Conservation (phyloP, 2,113 vertebrate species). For the Dryoscopus gambensis region DNA sequence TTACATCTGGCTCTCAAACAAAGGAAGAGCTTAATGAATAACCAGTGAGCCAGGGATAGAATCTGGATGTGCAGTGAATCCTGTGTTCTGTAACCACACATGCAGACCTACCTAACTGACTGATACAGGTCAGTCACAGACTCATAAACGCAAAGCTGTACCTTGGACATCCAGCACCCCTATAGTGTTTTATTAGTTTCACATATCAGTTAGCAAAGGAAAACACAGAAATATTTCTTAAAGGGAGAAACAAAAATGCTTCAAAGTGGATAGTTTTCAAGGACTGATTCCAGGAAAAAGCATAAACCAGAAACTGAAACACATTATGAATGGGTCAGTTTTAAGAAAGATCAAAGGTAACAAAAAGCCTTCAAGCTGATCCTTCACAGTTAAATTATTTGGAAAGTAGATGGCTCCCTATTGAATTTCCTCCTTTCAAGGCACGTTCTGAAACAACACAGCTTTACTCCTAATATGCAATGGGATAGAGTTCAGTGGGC, state of each 20-base stretch:
- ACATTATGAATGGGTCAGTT: not conserved
- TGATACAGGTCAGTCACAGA: not conserved
- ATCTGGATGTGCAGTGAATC: not conserved
- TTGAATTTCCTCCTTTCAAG: not conserved
- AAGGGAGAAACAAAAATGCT: not conserved
- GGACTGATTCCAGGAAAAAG: not conserved
- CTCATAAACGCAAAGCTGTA: not conserved
- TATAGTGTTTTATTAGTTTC: not conserved
- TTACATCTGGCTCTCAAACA: not conserved
- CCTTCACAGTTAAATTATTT: not conserved
- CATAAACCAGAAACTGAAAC: not conserved
- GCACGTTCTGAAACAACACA: not conserved
- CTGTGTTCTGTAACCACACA: not conserved
- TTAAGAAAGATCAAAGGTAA: slow-evolving; percentile 11
- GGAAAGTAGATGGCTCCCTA: not conserved
- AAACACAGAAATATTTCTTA: not conserved
- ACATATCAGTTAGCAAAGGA: not conserved
- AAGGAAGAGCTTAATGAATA: not conserved
- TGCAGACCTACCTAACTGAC: not conserved
- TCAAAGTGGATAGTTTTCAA: not conserved
- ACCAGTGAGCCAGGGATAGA: not conserved
- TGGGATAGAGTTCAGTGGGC: not conserved
- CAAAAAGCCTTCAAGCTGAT: not conserved
- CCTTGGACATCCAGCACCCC: not conserved
- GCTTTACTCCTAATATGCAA: not conserved